Evolutionary conservation across 1,140 invertebrate species (phyloP).

Genomic region (Radopholus similis): DNA sequence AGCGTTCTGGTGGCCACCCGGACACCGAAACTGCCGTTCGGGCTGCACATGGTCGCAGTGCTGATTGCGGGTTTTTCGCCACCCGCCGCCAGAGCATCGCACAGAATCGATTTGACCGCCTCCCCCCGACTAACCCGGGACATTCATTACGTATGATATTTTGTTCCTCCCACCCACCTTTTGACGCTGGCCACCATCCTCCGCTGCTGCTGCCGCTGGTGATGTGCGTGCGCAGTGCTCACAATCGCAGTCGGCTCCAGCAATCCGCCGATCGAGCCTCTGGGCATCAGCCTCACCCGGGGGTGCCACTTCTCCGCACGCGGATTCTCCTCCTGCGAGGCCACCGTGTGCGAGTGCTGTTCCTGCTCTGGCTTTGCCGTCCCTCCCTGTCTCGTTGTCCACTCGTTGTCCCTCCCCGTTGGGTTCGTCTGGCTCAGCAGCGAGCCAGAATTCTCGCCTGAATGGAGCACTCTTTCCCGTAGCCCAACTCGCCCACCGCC

Average conservation of each 20-base stretch:
- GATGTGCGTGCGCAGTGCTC: neutral
- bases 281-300: neutral
- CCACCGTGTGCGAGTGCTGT: neutral
- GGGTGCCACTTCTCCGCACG: neutral
- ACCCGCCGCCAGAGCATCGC: neutral
- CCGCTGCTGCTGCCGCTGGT: neutral
- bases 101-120: neutral
- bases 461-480: neutral
- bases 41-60: neutral
- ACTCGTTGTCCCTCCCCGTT: neutral
- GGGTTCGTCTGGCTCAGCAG: neutral
- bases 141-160: neutral
- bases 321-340: neutral
- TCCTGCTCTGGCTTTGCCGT: neutral
- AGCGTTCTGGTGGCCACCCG: slow-evolving; percentile 45
- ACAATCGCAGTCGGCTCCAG: slow-evolving; percentile 4
- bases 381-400: neutral
- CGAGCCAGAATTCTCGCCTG: slow-evolving; percentile 11
- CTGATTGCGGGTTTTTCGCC: neutral
- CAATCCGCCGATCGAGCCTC: slow-evolving; percentile 11
- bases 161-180: neutral
- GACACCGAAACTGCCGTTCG: slow-evolving; percentile 47
- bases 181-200: neutral
- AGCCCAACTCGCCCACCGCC: slow-evolving; percentile 8
- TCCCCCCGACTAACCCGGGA: slow-evolving; percentile 13